phyloP scores from a whole-genome alignment of 2,888 invertebrate genomes.

The Antheraea yamamai region DNA sequence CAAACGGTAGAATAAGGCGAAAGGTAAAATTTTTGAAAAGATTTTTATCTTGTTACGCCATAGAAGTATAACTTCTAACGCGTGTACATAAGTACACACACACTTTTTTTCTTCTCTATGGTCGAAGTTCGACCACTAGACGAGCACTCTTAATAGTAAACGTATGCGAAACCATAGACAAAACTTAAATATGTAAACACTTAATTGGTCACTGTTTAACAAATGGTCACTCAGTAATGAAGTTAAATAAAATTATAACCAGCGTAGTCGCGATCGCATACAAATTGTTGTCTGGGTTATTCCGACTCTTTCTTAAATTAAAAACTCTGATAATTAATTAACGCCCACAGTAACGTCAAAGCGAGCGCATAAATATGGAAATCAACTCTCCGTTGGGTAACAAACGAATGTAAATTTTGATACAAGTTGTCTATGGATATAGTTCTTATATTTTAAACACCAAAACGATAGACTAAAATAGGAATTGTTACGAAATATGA shows the following conservation, averaged over 20 bases:
- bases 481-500: background rate
- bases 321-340: background rate
- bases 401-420: slow-evolving; percentile 4
- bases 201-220: background rate
- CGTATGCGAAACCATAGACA: no score
- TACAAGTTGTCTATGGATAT: background rate
- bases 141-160: no score
- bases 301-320: background rate
- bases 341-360: slow-evolving; percentile 3
- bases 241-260: background rate
- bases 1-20: no score
- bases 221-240: background rate
- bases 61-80: no score
- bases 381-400: background rate
- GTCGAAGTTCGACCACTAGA: no score
- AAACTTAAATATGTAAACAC: no score
- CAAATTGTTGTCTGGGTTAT: background rate
- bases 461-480: background rate
- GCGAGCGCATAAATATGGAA: background rate
- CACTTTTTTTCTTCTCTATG: no score
- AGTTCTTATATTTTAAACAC: background rate
- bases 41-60: no score
- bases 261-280: background rate
- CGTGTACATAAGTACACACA: no score
- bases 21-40: no score